A percentile compares a stretch with the other conserved stretches of the same genome.
Evolutionary conservation across 2,113 vertebrate genomes (phyloP).

Genomic region (Dascyllus trimaculatus): DNA sequence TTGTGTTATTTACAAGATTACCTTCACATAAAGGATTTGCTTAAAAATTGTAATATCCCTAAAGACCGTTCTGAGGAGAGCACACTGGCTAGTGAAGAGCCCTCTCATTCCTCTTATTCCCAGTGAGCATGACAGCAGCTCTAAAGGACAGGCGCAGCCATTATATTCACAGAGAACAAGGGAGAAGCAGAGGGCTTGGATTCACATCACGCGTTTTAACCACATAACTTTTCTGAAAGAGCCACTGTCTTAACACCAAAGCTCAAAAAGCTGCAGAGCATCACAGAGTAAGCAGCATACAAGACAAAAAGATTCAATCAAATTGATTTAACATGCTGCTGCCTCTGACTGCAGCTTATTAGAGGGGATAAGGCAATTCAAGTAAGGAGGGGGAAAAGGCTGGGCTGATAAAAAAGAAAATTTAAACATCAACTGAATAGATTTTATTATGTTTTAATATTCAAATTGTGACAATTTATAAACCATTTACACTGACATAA

Average conservation of each 20-base stretch:
- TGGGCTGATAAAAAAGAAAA: neutral
- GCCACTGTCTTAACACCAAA: slow-evolving; percentile 35
- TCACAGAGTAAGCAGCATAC: slow-evolving; percentile 25
- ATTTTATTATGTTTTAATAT: slow-evolving; percentile 6
- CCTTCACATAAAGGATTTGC: slow-evolving; percentile 44
- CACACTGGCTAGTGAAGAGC: slow-evolving; percentile 53
- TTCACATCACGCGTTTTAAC: slow-evolving; percentile 54
- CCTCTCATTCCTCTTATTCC: slow-evolving; percentile 55
- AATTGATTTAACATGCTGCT: slow-evolving; percentile 11
- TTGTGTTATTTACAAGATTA: slow-evolving; percentile 58
- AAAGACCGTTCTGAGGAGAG: slow-evolving; percentile 54
- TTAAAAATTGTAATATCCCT: slow-evolving; percentile 43
- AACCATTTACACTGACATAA: neutral
- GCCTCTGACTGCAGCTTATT: slow-evolving; percentile 9
- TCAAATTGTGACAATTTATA: neutral
- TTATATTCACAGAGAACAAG: slow-evolving; percentile 60
- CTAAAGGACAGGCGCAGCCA: slow-evolving; percentile 42
- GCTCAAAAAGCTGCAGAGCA: slow-evolving; percentile 35
- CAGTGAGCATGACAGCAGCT: slow-evolving; percentile 54
- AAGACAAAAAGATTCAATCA: slow-evolving; percentile 31
- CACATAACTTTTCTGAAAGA: slow-evolving; percentile 32
- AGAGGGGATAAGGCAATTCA: neutral
- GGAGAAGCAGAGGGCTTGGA: slow-evolving; percentile 19
- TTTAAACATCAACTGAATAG: neutral
- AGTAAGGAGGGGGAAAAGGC: slow-evolving; percentile 1